These are phyloP conservation scores for Venturia canescens DNA, from an alignment of 1,140 invertebrate genomes.

Conservation along the genomic window DNA sequence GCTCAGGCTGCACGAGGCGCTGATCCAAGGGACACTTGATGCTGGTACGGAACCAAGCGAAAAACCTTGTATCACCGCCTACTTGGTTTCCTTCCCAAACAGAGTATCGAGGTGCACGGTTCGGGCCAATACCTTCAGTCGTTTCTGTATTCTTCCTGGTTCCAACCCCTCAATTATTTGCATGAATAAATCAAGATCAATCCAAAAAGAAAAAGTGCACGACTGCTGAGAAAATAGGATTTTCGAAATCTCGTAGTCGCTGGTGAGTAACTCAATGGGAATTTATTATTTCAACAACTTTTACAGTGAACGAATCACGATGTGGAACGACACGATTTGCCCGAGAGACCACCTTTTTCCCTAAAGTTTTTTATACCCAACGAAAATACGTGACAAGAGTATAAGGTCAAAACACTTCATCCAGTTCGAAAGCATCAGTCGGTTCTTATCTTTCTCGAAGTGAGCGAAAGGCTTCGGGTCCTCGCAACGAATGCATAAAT, in stretches of 20 bases:
- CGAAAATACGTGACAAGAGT: conserved; percentile 25
- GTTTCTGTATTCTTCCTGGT: not conserved
- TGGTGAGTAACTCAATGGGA: not conserved
- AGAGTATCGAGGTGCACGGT: not conserved
- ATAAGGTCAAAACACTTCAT: not conserved
- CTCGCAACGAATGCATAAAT: conserved; percentile 67
- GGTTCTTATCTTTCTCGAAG: conserved; percentile 54
- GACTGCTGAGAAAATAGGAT: too few relatives aligned
- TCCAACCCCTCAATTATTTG: not conserved
- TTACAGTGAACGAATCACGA: conserved; percentile 15
- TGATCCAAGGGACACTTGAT: not conserved
- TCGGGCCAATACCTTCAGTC: not conserved
- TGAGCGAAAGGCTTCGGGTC: conserved; percentile 65
- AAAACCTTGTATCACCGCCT: not conserved
- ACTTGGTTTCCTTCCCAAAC: not conserved
- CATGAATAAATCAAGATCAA: not conserved
- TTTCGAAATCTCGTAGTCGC: not conserved
- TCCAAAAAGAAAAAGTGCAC: not conserved
- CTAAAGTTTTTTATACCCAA: not conserved
- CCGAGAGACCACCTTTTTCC: not conserved
- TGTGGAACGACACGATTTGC: not conserved
- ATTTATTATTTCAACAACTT: not conserved
- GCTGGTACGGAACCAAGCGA: conserved; percentile 6
- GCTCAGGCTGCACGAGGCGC: conserved; percentile 9
- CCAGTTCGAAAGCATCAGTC: not conserved